Conservation (phyloP, 2,797 vertebrate genomes). For the Cossypha polioptera region DNA sequence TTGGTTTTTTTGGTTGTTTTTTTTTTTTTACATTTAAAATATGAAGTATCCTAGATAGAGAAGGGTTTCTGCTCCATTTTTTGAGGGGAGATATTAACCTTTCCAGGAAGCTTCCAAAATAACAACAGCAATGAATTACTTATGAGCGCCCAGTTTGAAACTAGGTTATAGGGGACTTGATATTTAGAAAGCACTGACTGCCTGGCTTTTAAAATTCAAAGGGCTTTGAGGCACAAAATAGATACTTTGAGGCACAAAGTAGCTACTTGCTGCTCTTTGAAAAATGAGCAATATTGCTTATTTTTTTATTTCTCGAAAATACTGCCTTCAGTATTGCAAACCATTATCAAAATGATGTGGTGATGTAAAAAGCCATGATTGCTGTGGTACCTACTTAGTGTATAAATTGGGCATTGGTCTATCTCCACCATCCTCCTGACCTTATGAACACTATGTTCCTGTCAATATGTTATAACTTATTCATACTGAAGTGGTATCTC, state of each 20-base stretch:
- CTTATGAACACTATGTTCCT: neutral
- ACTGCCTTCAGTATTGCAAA: neutral
- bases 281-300: neutral
- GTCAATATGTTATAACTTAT: neutral
- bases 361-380: neutral
- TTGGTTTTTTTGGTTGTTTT: neutral
- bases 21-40: neutral
- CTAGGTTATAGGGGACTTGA: neutral
- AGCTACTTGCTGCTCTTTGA: neutral
- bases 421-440: neutral
- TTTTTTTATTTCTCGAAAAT: neutral
- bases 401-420: neutral
- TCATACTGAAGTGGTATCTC: neutral
- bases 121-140: slow-evolving; percentile 15
- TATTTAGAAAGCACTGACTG: neutral
- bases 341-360: neutral
- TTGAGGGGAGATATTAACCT: neutral
- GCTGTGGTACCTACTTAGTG: neutral
- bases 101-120: slow-evolving; percentile 21
- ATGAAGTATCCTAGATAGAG: neutral
- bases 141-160: slow-evolving; percentile 3
- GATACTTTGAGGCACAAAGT: neutral
- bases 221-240: neutral
- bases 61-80: neutral
- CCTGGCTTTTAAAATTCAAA: neutral